Percentiles rank a stretch among this genome's conserved stretches.
Conservation (phyloP, 2,113 vertebrate species). For the Rhinogobius similis region DNA sequence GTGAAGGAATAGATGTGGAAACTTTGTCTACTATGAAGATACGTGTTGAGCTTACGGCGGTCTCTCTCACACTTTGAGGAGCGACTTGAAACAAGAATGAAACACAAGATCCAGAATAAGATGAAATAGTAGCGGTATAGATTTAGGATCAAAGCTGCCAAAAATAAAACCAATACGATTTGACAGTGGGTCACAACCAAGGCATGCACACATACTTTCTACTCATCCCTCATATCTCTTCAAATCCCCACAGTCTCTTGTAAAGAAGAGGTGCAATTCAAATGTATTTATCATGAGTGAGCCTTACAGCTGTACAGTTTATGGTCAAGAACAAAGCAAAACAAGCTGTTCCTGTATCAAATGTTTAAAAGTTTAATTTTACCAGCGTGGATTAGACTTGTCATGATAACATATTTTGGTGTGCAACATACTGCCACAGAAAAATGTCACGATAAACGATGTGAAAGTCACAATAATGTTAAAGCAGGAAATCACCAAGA, state of each 20-base stretch:
- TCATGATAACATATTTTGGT: too few relatives aligned
- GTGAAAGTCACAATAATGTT: too few relatives aligned
- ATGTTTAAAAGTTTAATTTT: not conserved
- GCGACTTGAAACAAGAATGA: conserved; percentile 54
- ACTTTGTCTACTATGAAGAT: conserved; percentile 23
- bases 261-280: conserved; percentile 6
- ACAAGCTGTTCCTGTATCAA: not conserved
- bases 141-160: conserved; percentile 70
- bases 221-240: not conserved
- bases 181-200: conserved; percentile 66
- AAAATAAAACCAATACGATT: conserved; percentile 68
- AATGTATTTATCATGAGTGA: conserved; percentile 18
- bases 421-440: too few relatives aligned
- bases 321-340: not conserved
- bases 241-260: conserved; percentile 16
- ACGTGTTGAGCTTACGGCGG: conserved; percentile 33
- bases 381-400: not conserved
- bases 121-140: conserved; percentile 64
- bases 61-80: conserved; percentile 65
- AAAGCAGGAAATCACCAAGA: too few relatives aligned
- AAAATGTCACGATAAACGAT: too few relatives aligned
- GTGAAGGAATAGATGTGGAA: conserved; percentile 23
- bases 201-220: conserved; percentile 31
- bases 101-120: conserved; percentile 50
- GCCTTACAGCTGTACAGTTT: not conserved